Base-by-base conservation (phyloP, 2,797 vertebrate species). In the Tarsius wallacei region DNA sequence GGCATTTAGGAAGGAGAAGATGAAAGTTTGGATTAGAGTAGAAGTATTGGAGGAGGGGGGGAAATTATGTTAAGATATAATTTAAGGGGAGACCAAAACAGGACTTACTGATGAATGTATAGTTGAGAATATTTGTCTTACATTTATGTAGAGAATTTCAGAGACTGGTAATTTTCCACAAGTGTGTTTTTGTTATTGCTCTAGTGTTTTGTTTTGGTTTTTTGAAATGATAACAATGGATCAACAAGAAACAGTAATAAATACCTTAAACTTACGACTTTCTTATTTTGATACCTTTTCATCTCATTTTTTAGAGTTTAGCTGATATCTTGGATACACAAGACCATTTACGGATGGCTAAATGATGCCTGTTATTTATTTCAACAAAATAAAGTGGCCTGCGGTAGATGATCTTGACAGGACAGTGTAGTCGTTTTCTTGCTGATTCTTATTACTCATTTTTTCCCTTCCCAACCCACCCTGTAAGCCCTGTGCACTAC, bases 281-380 rank as follows among this genome's bases (percentile, higher is more conserved):
- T 85, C 42, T 89, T 49, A 59, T 70, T 94, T 94, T 86, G 74
- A 95, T 55, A 88, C 7, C 2, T 96, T 92, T 94, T 73, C 11
- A 55, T 24, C 24, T 93, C 85, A 88, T 63, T 81, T 61, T 33
- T 57, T 83, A 33, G 42, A 90, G 16, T 93, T 88, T 49, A 66
- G 19, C 17, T 22, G 12, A 71, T 96, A 22, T 73, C 66, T 68
- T 73, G 15, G 13, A 6, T 61, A 85, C 16, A n/a, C 5, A 55
- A 26, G 10, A 94, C 92, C 47, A 91, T n/a, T 88, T 73, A 80
- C 42, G 26, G n/a, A 71, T 22, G 87, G 21, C 47, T 90, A 11
- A 57, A 93, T 89, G 28, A 76, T 93, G 49, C 36, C 78, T 51
- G 16, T 86, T 95, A 91, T 90, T 82, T 81, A 33, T 83, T 77